A percentile compares a stretch with the other conserved stretches of the same genome.
Evolutionary conservation across 2,797 vertebrate genomes (phyloP).

Genomic region (Gephyroberyx darwinii): DNA sequence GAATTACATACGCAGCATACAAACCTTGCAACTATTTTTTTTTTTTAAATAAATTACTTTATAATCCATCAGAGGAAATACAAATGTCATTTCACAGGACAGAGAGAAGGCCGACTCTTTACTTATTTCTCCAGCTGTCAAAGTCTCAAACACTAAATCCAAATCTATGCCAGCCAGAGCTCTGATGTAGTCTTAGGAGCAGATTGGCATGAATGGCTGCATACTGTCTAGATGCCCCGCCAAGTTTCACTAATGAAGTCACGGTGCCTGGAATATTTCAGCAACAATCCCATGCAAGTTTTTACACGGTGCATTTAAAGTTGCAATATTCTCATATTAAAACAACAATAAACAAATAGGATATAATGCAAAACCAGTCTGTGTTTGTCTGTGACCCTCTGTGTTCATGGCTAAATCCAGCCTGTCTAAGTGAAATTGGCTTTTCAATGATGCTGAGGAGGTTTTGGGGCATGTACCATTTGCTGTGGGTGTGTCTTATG

Average conservation of each 20-base stretch:
- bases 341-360: neutral
- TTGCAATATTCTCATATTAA: neutral
- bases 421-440: no score
- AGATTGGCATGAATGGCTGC: constrained; percentile 39
- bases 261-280: constrained; percentile 2
- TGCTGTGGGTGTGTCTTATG: no score
- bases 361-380: neutral
- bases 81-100: constrained; percentile 47
- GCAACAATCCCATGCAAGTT: no score
- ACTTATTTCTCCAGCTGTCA: constrained; percentile 48
- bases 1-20: constrained; percentile 36
- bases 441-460: no score
- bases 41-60: constrained; percentile 38
- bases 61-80: constrained; percentile 58
- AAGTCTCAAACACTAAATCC: constrained; percentile 25
- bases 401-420: no score
- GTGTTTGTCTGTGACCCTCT: no score
- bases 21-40: constrained; percentile 23
- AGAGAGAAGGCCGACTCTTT: constrained; percentile 24
- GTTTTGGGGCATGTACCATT: no score
- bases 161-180: constrained; percentile 33
- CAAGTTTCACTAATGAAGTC: constrained; percentile 40
- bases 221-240: constrained; percentile 33
- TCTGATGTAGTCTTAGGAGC: constrained; percentile 24
- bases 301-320: constrained; percentile 19